Evolutionary conservation across 2,113 vertebrate genomes (phyloP).

Genomic region (Tetrao urogallus): DNA sequence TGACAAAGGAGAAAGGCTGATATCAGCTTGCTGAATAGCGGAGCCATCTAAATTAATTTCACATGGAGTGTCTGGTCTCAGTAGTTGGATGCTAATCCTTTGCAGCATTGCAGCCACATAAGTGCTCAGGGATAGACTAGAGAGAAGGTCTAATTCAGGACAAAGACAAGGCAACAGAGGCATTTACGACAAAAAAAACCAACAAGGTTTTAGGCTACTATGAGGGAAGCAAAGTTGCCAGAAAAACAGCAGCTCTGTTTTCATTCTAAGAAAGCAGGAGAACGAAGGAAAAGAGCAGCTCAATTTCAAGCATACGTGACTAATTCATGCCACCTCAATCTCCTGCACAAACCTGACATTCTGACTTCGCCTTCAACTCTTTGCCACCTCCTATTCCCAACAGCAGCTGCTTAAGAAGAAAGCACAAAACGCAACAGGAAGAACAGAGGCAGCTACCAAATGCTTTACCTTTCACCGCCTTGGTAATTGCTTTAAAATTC

Average conservation of each 20-base stretch:
- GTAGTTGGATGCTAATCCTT: conserved; percentile 26
- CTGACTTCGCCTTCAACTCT: neutral
- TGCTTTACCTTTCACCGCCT: neutral
- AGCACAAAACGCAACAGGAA: neutral
- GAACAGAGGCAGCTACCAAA: neutral
- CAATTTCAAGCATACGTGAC: neutral
- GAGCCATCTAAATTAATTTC: conserved; percentile 57
- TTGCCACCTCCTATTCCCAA: neutral
- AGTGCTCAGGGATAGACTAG: neutral
- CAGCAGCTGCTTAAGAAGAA: neutral
- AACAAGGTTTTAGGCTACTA: neutral
- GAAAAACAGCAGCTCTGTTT: neutral
- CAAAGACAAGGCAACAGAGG: neutral
- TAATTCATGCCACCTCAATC: neutral
- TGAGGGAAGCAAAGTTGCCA: neutral
- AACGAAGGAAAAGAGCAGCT: neutral
- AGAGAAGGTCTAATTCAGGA: neutral
- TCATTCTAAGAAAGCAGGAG: neutral
- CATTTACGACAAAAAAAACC: neutral
- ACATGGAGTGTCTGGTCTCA: conserved; percentile 20
- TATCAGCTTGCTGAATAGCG: conserved; percentile 18
- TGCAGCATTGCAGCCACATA: neutral
- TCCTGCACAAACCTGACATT: neutral
- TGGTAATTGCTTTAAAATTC: neutral
- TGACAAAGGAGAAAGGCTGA: neutral